Percentiles rank a stretch among this genome's conserved stretches.
These are phyloP conservation scores for Bellardia pandia DNA, from an alignment of 2,888 invertebrate species.

Conservation along the genomic window DNA sequence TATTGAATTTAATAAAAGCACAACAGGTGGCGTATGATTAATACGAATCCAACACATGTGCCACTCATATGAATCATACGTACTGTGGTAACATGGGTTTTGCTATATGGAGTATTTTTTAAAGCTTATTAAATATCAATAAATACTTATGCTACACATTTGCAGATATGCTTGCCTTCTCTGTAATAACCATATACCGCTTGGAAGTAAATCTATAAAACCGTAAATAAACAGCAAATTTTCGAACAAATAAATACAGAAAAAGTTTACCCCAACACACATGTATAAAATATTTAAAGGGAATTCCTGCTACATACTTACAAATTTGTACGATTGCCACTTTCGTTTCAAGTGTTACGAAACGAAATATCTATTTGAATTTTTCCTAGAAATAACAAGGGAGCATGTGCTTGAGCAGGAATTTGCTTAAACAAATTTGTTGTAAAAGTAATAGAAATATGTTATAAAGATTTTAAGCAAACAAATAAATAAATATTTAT, in stretches of 20 bases:
- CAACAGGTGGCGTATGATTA: slow-evolving; percentile 38
- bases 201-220: neutral
- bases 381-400: too few relatives aligned
- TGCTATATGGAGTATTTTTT: neutral
- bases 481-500: too few relatives aligned
- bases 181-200: neutral
- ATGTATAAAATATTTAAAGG: neutral
- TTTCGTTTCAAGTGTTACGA: too few relatives aligned
- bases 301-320: too few relatives aligned
- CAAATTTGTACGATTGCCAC: too few relatives aligned
- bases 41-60: neutral
- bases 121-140: slow-evolving; percentile 8
- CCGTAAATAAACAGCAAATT: neutral
- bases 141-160: neutral
- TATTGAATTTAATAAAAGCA: slow-evolving; percentile 3
- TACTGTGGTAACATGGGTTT: neutral
- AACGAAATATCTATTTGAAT: too few relatives aligned
- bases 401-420: too few relatives aligned
- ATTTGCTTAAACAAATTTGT: too few relatives aligned
- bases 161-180: neutral
- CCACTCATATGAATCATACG: slow-evolving; percentile 31
- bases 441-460: too few relatives aligned
- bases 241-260: neutral
- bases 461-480: too few relatives aligned
- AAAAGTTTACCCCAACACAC: neutral